Evolutionary conservation across 2,797 vertebrate genomes (phyloP).

Genomic region (Cetoscarus ocellatus): DNA sequence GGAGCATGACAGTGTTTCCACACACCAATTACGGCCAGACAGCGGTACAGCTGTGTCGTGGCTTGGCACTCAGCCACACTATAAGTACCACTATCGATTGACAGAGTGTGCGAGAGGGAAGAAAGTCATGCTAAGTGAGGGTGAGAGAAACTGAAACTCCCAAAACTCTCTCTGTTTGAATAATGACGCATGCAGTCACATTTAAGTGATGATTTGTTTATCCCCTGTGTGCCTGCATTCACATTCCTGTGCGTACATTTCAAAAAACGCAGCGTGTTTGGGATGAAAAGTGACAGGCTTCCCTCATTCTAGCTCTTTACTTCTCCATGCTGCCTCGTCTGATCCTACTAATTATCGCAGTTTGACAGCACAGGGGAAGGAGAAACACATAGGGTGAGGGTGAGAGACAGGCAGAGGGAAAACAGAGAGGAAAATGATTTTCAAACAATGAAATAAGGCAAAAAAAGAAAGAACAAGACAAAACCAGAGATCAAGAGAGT

Average conservation of each 20-base stretch:
- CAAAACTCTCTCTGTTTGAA: constrained; percentile 10
- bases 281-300: constrained; percentile 66
- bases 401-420: constrained; percentile 37
- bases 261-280: constrained; percentile 10
- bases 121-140: constrained; percentile 35
- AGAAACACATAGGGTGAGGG: constrained; percentile 39
- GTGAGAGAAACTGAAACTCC: constrained; percentile 19
- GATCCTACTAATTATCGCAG: constrained; percentile 80
- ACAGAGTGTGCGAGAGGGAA: constrained; percentile 44
- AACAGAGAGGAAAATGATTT: constrained; percentile 31
- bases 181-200: constrained; percentile 29
- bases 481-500: constrained; percentile 9
- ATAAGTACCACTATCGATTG: constrained; percentile 77
- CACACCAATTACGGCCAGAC: constrained; percentile 78
- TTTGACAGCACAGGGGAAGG: constrained; percentile 63
- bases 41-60: constrained; percentile 71
- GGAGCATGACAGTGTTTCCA: constrained; percentile 79
- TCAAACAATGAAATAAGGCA: constrained; percentile 43
- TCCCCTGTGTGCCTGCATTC: not conserved
- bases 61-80: constrained; percentile 75
- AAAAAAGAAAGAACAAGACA: constrained; percentile 3
- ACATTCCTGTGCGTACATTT: not conserved
- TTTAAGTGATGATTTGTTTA: constrained; percentile 47
- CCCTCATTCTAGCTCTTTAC: constrained; percentile 55
- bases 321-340: constrained; percentile 60